phyloP scores from a whole-genome alignment of 1,140 invertebrate genomes.

The Lepidostoma basale region DNA sequence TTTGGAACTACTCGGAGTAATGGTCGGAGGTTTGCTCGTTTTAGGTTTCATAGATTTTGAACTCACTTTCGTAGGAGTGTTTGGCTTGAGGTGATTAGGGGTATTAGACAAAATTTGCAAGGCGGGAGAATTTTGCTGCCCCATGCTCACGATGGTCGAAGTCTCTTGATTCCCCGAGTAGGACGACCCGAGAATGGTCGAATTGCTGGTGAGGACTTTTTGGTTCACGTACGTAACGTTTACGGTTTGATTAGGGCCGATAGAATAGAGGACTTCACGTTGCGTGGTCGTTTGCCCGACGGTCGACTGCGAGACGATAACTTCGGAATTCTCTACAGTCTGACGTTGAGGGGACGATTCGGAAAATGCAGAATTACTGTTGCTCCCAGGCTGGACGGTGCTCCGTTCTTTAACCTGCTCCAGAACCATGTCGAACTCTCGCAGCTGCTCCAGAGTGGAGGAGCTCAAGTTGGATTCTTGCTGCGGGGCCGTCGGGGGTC shows the following conservation, averaged over 20 bases:
- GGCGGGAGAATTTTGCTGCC: conserved; percentile 54
- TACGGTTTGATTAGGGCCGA: conserved; percentile 54
- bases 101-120: conserved; percentile 56
- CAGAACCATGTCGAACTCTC: conserved; percentile 82
- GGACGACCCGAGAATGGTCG: conserved; percentile 48
- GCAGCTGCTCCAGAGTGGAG: conserved; percentile 75
- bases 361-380: conserved; percentile 45
- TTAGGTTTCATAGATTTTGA: conserved; percentile 60
- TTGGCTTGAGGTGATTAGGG: conserved; percentile 55
- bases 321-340: conserved; percentile 19
- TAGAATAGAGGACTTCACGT: conserved; percentile 57
- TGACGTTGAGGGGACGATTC: conserved; percentile 41
- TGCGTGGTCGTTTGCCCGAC: conserved; percentile 44
- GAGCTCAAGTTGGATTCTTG: conserved; percentile 59
- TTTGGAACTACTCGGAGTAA: conserved; percentile 66
- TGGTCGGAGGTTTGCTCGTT: conserved; percentile 59
- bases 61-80: conserved; percentile 52
- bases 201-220: conserved; percentile 47
- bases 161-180: conserved; percentile 53
- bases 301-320: conserved; percentile 37
- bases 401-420: conserved; percentile 80
- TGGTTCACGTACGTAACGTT: conserved; percentile 59
- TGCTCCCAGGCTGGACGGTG: conserved; percentile 59
- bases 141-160: conserved; percentile 53
- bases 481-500: conserved; percentile 49